Conservation (phyloP, 64 coral and sea anemone species). For the Montipora cactus region DNA sequence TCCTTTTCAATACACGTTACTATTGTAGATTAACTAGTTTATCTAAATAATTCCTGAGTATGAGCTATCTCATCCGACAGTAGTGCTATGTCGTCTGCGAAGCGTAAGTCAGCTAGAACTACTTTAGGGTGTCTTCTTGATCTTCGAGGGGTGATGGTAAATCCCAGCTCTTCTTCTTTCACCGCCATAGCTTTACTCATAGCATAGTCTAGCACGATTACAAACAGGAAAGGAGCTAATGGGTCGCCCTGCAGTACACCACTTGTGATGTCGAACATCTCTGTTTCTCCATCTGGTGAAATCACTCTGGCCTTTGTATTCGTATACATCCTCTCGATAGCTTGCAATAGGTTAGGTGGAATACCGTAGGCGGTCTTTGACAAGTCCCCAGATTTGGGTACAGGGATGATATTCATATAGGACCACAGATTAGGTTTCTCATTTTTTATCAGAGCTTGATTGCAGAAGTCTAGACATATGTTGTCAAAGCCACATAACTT, state of each 20-base stretch:
- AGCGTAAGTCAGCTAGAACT: not conserved
- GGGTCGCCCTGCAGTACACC: not conserved
- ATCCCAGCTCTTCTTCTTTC: not conserved
- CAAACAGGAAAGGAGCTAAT: not conserved
- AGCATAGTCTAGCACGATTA: not conserved
- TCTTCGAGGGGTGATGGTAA: not conserved
- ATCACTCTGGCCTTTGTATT: conserved; percentile 1
- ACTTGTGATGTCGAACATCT: not conserved
- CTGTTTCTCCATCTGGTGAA: conserved; percentile 1
- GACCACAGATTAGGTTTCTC: conserved; percentile 26
- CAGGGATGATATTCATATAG: conserved; percentile 22
- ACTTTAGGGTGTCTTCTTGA: not conserved
- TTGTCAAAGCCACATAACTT: conserved; percentile 36
- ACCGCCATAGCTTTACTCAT: not conserved
- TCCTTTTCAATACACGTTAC: not conserved
- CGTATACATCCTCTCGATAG: not conserved
- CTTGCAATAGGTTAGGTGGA: not conserved
- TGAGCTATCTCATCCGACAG: not conserved
- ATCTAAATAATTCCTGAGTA: not conserved
- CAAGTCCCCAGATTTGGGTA: conserved; percentile 29
- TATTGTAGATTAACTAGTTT: not conserved
- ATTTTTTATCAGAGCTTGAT: not conserved
- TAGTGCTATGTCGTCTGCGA: conserved; percentile 6
- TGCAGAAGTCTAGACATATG: conserved; percentile 54
- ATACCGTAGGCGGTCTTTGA: conserved; percentile 4